Evolutionary conservation across 1,140 invertebrate species (phyloP).

Genomic region (Lordiphosa mommai): DNA sequence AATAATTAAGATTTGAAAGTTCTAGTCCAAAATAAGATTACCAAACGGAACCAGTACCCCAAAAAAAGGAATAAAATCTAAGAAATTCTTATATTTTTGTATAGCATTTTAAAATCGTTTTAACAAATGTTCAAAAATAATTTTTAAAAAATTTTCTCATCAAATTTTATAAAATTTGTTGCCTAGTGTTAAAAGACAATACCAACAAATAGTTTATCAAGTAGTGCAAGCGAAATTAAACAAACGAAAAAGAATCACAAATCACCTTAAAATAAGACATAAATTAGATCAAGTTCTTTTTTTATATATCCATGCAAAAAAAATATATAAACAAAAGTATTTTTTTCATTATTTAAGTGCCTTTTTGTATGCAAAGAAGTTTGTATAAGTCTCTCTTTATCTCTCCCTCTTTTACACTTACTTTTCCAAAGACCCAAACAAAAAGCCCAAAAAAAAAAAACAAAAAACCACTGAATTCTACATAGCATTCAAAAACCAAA

Average conservation of each 20-base stretch:
- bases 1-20: too few species aligned
- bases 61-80: constrained; percentile 2
- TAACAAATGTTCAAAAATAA: too few species aligned
- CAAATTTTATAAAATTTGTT: too few species aligned
- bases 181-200: too few species aligned
- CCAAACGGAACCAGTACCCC: too few species aligned
- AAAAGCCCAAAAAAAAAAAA: constrained; percentile 17
- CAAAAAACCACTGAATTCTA: constrained; percentile 55
- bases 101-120: too few species aligned
- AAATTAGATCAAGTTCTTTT: constrained; percentile 31
- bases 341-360: constrained; percentile 64
- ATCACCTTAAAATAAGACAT: constrained; percentile 11
- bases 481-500: constrained; percentile 52
- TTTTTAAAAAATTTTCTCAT: too few species aligned
- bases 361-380: constrained; percentile 39
- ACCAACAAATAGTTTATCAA: constrained; percentile 26
- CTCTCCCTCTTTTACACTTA: neutral
- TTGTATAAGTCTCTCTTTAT: constrained; percentile 2
- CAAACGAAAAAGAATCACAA: constrained; percentile 7
- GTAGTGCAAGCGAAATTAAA: constrained; percentile 27
- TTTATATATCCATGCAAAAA: constrained; percentile 13
- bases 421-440: neutral
- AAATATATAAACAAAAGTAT: neutral
- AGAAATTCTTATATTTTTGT: too few species aligned
- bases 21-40: too few species aligned